Evolutionary conservation across 2,797 vertebrate genomes (phyloP).

Genomic region (Acridotheres tristis): DNA sequence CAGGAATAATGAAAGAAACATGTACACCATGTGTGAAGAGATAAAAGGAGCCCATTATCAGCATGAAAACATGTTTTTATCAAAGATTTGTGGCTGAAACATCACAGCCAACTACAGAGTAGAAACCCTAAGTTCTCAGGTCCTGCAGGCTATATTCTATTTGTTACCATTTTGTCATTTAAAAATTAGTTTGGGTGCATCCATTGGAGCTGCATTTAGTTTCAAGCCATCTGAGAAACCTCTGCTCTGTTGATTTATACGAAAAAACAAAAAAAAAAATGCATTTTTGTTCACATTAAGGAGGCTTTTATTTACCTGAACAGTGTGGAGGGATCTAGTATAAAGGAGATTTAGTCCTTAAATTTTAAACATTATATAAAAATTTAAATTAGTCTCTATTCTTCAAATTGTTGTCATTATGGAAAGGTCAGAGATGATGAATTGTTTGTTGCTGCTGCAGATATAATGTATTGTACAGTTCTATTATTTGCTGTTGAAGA

Average conservation of each 20-base stretch:
- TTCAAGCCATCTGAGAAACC: neutral
- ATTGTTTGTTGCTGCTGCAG: slow-evolving; percentile 67
- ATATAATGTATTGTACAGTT: slow-evolving; percentile 66
- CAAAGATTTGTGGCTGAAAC: neutral
- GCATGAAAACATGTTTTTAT: neutral
- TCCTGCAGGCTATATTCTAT: neutral
- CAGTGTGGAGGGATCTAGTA: neutral
- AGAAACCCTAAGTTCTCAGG: neutral
- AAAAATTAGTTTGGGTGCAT: neutral
- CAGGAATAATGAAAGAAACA: neutral
- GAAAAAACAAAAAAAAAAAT: neutral
- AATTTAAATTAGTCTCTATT: slow-evolving; percentile 66
- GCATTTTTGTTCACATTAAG: slow-evolving; percentile 1
- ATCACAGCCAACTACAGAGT: neutral
- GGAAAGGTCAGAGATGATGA: slow-evolving; percentile 72
- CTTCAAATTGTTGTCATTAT: slow-evolving; percentile 64
- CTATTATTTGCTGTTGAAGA: slow-evolving; percentile 69
- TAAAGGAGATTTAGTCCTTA: slow-evolving; percentile 40
- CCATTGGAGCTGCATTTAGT: neutral
- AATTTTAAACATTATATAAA: slow-evolving; percentile 68
- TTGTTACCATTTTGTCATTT: neutral
- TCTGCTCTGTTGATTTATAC: neutral
- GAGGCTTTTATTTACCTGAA: neutral
- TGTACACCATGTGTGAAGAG: neutral
- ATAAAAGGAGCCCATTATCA: neutral